Percentiles rank a stretch among this genome's conserved stretches.
Conservation (phyloP, 2,113 vertebrate species). For the Agapornis roseicollis region DNA sequence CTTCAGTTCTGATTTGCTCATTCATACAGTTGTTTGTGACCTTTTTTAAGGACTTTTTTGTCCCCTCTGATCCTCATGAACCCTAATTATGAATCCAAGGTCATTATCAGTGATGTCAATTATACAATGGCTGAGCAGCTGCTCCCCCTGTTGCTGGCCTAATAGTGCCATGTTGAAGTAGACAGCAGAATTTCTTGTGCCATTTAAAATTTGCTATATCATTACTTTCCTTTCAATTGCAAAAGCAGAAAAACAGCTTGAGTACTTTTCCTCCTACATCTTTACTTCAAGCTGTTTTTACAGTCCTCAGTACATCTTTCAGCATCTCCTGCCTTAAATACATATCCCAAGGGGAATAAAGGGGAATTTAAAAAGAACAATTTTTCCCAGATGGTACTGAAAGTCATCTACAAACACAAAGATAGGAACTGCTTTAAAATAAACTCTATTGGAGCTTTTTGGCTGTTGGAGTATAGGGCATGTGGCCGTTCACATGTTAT, state of each 20-base stretch:
- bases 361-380: constrained; percentile 5
- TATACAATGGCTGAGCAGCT: constrained; percentile 47
- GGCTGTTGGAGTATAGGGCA: background rate
- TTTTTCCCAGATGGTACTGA: constrained; percentile 42
- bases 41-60: background rate
- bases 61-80: background rate
- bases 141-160: constrained; percentile 58
- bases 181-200: constrained; percentile 50
- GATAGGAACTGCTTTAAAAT: constrained; percentile 12
- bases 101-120: background rate
- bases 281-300: constrained; percentile 62
- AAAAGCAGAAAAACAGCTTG: constrained; percentile 65
- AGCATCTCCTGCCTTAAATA: constrained; percentile 46
- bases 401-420: constrained; percentile 1
- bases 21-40: background rate
- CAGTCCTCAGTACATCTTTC: constrained; percentile 32
- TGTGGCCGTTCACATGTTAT: background rate
- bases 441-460: background rate
- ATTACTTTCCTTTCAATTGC: constrained; percentile 63
- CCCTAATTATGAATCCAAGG: constrained; percentile 47
- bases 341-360: constrained; percentile 37
- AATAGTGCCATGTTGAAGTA: constrained; percentile 53
- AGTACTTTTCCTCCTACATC: constrained; percentile 67
- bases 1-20: background rate
- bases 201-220: constrained; percentile 60